Percentiles rank a stretch among this genome's conserved stretches.
These are phyloP conservation scores for Brachionus calyciflorus DNA, from an alignment of 1,140 invertebrate genomes.

Conservation along the genomic window DNA sequence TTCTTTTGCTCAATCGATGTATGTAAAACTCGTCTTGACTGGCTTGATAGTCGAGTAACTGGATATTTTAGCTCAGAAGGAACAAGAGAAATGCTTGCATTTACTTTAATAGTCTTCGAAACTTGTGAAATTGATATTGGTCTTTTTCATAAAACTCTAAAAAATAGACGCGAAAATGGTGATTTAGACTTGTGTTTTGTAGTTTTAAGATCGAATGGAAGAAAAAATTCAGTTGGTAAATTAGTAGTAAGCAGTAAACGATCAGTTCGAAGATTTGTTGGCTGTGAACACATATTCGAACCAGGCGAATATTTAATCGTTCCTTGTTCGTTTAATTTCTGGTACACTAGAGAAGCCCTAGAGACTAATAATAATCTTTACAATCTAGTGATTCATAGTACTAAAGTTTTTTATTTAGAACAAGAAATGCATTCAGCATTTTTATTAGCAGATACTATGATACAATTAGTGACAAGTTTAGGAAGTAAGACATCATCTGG, in stretches of 20 bases:
- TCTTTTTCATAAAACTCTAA: slow-evolving; percentile 41
- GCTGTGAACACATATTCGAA: slow-evolving; percentile 36
- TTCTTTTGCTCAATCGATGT: slow-evolving; percentile 44
- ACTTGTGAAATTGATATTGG: slow-evolving; percentile 45
- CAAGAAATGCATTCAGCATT: slow-evolving; percentile 39
- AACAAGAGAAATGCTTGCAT: slow-evolving; percentile 6
- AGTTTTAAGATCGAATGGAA: slow-evolving; percentile 35
- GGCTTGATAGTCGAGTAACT: slow-evolving; percentile 38
- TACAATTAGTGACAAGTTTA: neutral
- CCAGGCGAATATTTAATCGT: slow-evolving; percentile 45
- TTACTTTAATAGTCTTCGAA: slow-evolving; percentile 43
- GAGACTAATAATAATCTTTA: slow-evolving; percentile 1
- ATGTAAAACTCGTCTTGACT: slow-evolving; percentile 36
- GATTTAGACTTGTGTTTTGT: slow-evolving; percentile 38
- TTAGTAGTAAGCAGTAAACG: slow-evolving; percentile 3
- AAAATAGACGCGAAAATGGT: slow-evolving; percentile 31
- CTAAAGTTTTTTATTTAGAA: slow-evolving; percentile 42
- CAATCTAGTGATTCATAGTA: slow-evolving; percentile 47
- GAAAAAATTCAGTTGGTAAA: slow-evolving; percentile 35
- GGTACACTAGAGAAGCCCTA: neutral
- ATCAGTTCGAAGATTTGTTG: slow-evolving; percentile 29
- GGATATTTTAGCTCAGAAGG: slow-evolving; percentile 21
- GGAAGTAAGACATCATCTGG: slow-evolving; percentile 32
- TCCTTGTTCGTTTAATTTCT: slow-evolving; percentile 34
- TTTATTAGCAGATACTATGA: slow-evolving; percentile 39